phyloP scores from a whole-genome alignment of 2,888 invertebrate genomes.

The Tenthredo livida region DNA sequence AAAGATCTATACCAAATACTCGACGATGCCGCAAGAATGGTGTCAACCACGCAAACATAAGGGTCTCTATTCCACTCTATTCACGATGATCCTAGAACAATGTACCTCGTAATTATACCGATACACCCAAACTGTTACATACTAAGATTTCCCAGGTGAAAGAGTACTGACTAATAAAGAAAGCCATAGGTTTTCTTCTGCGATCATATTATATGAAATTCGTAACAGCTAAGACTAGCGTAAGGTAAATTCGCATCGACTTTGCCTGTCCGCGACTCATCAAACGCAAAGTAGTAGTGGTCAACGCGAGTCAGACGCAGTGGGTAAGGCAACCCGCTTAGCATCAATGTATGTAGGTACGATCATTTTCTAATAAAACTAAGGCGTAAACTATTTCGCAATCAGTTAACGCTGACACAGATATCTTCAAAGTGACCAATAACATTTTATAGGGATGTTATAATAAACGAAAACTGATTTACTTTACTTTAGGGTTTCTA shows the following conservation, averaged over 20 bases:
- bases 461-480: conserved; percentile 29
- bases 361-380: conserved; percentile 15
- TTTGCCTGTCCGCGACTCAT: conserved; percentile 21
- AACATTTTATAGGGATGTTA: conserved; percentile 11
- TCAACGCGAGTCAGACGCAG: conserved; percentile 34
- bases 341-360: conserved; percentile 11
- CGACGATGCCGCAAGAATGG: conserved; percentile 32
- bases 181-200: neutral
- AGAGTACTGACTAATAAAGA: neutral
- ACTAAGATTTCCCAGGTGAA: neutral
- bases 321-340: conserved; percentile 38
- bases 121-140: neutral
- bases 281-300: conserved; percentile 36
- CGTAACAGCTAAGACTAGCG: neutral
- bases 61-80: conserved; percentile 43
- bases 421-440: conserved; percentile 11
- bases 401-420: neutral
- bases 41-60: conserved; percentile 47
- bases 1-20: conserved; percentile 45
- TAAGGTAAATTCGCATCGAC: conserved; percentile 4
- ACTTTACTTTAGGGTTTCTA: neutral
- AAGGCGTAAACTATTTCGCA: conserved; percentile 17
- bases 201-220: neutral
- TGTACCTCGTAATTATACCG: conserved; percentile 39
- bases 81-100: conserved; percentile 47